Evolutionary conservation across 64 coral and sea anemone species (phyloP).

Genomic region (Montipora foliosa): DNA sequence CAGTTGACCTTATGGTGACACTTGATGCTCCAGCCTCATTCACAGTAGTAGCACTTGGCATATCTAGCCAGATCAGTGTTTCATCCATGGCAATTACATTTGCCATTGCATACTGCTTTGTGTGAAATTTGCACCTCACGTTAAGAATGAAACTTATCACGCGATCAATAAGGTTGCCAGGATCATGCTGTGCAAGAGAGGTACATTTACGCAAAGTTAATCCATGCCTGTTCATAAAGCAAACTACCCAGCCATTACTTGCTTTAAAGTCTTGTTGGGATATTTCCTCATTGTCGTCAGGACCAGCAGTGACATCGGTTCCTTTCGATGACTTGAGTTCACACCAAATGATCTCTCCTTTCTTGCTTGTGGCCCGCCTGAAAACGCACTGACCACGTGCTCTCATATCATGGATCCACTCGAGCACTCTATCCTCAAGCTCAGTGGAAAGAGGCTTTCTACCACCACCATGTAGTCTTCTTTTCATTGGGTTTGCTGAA

Average conservation of each 20-base stretch:
- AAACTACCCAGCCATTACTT: constrained; percentile 29
- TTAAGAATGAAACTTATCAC: constrained; percentile 39
- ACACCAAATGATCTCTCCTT: constrained; percentile 53
- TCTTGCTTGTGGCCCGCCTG: neutral
- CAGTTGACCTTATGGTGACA: neutral
- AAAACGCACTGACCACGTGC: constrained; percentile 58
- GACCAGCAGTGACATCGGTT: neutral
- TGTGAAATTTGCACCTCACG: constrained; percentile 5
- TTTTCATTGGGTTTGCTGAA: constrained; percentile 57
- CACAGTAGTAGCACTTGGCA: too few species aligned
- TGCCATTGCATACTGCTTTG: constrained; percentile 44
- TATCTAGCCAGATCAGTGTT: too few species aligned
- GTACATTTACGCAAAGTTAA: constrained; percentile 24
- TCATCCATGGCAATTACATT: too few species aligned
- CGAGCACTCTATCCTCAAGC: constrained; percentile 52
- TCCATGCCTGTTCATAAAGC: constrained; percentile 41
- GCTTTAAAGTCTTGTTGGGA: neutral
- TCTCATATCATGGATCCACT: constrained; percentile 47
- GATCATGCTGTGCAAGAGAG: constrained; percentile 59
- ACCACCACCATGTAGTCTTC: neutral
- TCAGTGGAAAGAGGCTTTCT: constrained; percentile 9
- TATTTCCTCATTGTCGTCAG: constrained; percentile 23
- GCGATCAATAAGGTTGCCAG: constrained; percentile 39
- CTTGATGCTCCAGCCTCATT: too few species aligned
- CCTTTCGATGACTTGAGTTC: constrained; percentile 35